Percentiles rank a stretch among this genome's conserved stretches.
phyloP scores from a whole-genome alignment of 2,888 invertebrate species.

The Flabesymbios commensalis region DNA sequence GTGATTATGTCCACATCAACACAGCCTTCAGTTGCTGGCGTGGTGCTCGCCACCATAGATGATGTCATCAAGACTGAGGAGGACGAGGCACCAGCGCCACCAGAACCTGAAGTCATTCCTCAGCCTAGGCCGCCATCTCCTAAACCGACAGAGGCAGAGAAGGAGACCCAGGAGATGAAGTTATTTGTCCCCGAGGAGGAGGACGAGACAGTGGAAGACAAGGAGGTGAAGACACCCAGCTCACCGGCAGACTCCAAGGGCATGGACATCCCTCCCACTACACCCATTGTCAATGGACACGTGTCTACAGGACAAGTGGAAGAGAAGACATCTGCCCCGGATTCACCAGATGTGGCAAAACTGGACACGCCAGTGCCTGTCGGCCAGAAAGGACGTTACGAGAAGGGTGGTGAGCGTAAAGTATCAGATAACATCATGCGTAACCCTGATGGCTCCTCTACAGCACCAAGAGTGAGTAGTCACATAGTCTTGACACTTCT shows the following conservation, averaged over 20 bases:
- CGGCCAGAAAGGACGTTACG: too few species aligned
- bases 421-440: too few species aligned
- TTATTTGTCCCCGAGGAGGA: conserved; percentile 39
- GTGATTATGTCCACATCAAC: conserved; percentile 54
- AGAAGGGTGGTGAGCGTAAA: too few species aligned
- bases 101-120: neutral
- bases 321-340: too few species aligned
- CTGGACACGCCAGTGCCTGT: too few species aligned
- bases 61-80: conserved; percentile 40
- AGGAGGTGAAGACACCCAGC: conserved; percentile 9
- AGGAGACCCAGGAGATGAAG: conserved; percentile 44
- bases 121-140: neutral
- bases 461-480: conserved; percentile 3
- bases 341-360: too few species aligned
- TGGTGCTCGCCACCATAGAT: conserved; percentile 55
- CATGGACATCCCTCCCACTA: neutral
- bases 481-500: conserved; percentile 6
- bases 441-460: conserved; percentile 9
- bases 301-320: too few species aligned
- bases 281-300: neutral
- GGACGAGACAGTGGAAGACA: neutral
- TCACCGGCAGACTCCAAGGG: neutral
- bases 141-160: neutral
- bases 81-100: neutral
- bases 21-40: conserved; percentile 55